Conservation (phyloP, 2,113 vertebrate species). For the Castor canadensis region DNA sequence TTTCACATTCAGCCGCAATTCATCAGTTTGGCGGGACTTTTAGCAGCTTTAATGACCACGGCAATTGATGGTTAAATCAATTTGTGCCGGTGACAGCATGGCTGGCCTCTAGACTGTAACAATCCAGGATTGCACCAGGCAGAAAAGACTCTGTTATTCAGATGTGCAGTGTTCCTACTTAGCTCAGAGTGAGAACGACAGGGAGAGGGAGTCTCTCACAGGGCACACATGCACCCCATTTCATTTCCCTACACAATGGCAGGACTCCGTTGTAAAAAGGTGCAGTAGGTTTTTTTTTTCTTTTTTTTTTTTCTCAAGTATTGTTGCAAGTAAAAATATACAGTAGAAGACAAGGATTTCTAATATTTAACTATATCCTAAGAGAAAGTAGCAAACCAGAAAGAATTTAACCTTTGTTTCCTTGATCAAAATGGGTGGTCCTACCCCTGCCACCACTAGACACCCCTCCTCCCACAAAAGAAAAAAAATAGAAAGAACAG, state of each 20-base stretch:
- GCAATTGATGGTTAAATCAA: constrained; percentile 97
- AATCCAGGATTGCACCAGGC: constrained; percentile 92
- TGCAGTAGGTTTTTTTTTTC: background rate
- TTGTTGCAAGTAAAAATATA: constrained; percentile 82
- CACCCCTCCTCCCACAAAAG: constrained; percentile 24
- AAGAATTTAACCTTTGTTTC: constrained; percentile 82
- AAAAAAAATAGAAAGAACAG: constrained; percentile 68
- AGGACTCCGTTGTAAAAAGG: constrained; percentile 61
- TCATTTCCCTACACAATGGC: constrained; percentile 83
- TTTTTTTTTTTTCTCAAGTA: constrained; percentile 56
- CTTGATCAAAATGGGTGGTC: constrained; percentile 88
- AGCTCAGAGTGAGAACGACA: constrained; percentile 83
- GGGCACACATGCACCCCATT: constrained; percentile 83
- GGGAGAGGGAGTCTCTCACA: constrained; percentile 83
- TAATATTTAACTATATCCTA: constrained; percentile 81
- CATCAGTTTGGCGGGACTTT: constrained; percentile 89
- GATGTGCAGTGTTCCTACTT: constrained; percentile 83
- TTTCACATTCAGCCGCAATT: constrained; percentile 92
- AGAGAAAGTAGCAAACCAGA: constrained; percentile 78
- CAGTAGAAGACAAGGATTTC: constrained; percentile 82
- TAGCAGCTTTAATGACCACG: constrained; percentile 90
- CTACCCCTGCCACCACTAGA: constrained; percentile 14
- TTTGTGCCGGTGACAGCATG: constrained; percentile 95
- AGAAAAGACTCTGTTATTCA: constrained; percentile 88
- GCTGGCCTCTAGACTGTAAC: constrained; percentile 92